Percentiles rank a stretch among this genome's conserved stretches.
These are phyloP conservation scores for Mormyrops attenuatus DNA, from an alignment of 2,797 vertebrate species.

Conservation along the genomic window DNA sequence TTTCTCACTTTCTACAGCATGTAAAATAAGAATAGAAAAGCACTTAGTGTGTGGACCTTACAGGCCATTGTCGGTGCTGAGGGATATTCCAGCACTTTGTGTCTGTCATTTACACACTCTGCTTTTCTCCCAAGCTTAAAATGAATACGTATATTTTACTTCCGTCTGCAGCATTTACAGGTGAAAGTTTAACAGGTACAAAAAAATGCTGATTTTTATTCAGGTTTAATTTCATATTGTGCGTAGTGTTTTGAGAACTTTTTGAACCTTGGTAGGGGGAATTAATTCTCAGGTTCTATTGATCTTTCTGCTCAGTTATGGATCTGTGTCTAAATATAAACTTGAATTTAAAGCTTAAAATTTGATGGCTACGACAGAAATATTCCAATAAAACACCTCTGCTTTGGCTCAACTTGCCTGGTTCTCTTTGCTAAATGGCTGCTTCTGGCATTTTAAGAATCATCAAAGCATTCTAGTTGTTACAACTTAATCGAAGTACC, in stretches of 20 bases:
- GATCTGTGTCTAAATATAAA: background rate
- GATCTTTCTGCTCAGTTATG: background rate
- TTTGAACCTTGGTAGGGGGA: background rate
- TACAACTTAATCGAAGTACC: background rate
- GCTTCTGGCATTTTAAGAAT: background rate
- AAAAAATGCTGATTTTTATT: background rate
- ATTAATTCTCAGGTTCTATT: background rate
- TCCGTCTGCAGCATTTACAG: background rate
- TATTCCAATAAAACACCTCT: background rate
- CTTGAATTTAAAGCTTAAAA: background rate
- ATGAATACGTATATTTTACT: background rate
- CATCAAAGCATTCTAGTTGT: background rate
- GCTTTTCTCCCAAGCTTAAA: background rate
- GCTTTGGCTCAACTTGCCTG: background rate
- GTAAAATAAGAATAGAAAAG: background rate
- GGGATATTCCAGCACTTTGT: background rate
- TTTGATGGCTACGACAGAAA: background rate
- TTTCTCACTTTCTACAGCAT: background rate
- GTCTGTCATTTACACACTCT: background rate
- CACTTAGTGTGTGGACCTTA: background rate
- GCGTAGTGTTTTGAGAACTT: background rate
- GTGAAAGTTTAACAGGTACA: background rate
- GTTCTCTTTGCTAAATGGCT: background rate
- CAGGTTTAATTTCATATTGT: background rate
- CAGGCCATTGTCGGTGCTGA: background rate